These are phyloP conservation scores for Acanthurus leucopareius DNA, from an alignment of 2,797 vertebrate species.

Conservation along the genomic window DNA sequence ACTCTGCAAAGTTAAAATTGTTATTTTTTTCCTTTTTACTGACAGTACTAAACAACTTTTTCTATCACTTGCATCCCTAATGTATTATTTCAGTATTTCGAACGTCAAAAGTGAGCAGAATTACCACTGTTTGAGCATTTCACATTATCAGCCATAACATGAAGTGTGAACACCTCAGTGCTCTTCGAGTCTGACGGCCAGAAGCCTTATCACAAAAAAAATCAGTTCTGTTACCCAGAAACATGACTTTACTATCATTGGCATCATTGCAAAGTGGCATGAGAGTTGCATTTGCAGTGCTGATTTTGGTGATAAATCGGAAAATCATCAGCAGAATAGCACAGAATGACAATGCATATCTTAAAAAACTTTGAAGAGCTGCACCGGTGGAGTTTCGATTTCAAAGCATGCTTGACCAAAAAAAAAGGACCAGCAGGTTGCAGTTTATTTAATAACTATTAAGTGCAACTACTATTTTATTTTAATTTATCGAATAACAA, in stretches of 20 bases:
- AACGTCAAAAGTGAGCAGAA: too few relatives aligned
- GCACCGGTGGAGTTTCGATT: neutral
- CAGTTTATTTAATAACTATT: too few relatives aligned
- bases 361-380: neutral
- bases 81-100: neutral
- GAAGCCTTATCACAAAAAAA: neutral
- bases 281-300: neutral
- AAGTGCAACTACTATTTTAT: too few relatives aligned
- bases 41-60: neutral
- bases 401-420: neutral
- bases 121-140: too few relatives aligned
- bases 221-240: neutral
- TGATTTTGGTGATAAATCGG: conserved; percentile 3
- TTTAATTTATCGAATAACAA: neutral
- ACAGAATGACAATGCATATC: neutral
- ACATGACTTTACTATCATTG: neutral
- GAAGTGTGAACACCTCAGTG: neutral
- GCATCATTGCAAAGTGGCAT: conserved; percentile 10
- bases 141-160: too few relatives aligned
- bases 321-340: neutral
- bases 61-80: neutral
- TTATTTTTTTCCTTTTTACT: neutral
- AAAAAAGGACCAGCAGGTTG: neutral
- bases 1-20: neutral
- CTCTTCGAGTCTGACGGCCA: neutral